A percentile compares a stretch with the other conserved stretches of the same genome.
Conservation (phyloP, 2,797 vertebrate species). For the Sandelia bainsii region DNA sequence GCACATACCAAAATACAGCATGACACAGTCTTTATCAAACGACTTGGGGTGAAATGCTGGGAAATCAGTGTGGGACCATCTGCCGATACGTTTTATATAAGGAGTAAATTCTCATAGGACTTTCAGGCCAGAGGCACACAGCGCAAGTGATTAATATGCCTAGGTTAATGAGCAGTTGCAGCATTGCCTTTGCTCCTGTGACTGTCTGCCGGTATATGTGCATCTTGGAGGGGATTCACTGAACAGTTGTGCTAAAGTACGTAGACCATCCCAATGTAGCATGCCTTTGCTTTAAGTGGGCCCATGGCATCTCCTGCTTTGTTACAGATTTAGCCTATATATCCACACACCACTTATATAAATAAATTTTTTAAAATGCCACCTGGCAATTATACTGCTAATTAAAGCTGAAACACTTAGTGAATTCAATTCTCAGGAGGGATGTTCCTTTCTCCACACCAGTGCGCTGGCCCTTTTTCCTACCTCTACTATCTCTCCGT, state of each 20-base stretch:
- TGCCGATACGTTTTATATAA: conserved; percentile 77
- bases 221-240: conserved; percentile 68
- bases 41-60: conserved; percentile 49
- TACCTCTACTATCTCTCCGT: conserved; percentile 36
- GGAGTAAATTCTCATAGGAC: conserved; percentile 68
- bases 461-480: conserved; percentile 34
- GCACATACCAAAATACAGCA: conserved; percentile 15
- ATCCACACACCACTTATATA: conserved; percentile 64
- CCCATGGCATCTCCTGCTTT: conserved; percentile 69
- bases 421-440: conserved; percentile 80
- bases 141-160: conserved; percentile 81
- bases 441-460: conserved; percentile 49
- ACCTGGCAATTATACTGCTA: conserved; percentile 84
- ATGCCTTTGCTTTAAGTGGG: conserved; percentile 49
- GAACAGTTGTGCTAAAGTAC: conserved; percentile 56
- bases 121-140: conserved; percentile 70
- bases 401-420: conserved; percentile 84
- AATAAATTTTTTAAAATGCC: conserved; percentile 72
- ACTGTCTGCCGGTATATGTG: conserved; percentile 57
- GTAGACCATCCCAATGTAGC: conserved; percentile 49
- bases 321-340: conserved; percentile 70
- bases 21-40: conserved; percentile 20
- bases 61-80: conserved; percentile 77
- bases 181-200: conserved; percentile 66
- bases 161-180: conserved; percentile 80